Base-by-base conservation (phyloP, 2,888 invertebrate species). In the Caenorhabditis becei region DNA sequence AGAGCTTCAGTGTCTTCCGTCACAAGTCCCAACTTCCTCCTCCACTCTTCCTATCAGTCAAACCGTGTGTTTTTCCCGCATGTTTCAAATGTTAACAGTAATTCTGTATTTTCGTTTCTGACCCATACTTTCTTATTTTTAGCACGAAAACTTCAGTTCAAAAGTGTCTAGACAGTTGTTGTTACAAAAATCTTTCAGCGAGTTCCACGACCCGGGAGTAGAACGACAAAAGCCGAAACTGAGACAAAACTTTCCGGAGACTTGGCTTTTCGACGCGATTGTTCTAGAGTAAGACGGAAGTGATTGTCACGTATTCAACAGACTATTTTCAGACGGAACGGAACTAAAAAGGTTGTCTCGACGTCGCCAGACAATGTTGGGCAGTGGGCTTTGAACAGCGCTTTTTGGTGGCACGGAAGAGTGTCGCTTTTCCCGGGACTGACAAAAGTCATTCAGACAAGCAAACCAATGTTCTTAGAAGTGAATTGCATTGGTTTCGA, bases 191-290 rank as follows among this genome's bases (percentile, higher is more conserved):
- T 16, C 10, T 80, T 80, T 65, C 74, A 80, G 80, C 11, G 80
- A 80, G 26, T 59, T 74, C 47, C 62, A 78, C 47, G 81, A 79
- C 20, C 67, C 79, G 1, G 75, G 70, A 51, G 14, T 69, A 10
- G 56, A 41, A 16, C 37, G 23, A 47, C 56, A 58, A 26, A 70
- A 54, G 18, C 53, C 66, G 14, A 69, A 66, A 41, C 32, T 84
- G 11, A 58, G 85, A 7, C 71, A 82, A 51, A 79, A 84, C 61
- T 90, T 90, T 61, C 88, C 88, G 8, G 89, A 90, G 78, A 88
- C 89, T 3, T 90, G 89, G 90, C 82, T 89, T n/a, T 90, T 90
- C 51, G 87, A 90, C 51, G 84, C 88, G 32, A 79, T 83, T 54
- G 49, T 67, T 20, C 69, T 90, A 11, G 84, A 80, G 89, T 89